Base-by-base conservation (phyloP, 2,797 vertebrate species). In the Xyrichtys novacula region DNA sequence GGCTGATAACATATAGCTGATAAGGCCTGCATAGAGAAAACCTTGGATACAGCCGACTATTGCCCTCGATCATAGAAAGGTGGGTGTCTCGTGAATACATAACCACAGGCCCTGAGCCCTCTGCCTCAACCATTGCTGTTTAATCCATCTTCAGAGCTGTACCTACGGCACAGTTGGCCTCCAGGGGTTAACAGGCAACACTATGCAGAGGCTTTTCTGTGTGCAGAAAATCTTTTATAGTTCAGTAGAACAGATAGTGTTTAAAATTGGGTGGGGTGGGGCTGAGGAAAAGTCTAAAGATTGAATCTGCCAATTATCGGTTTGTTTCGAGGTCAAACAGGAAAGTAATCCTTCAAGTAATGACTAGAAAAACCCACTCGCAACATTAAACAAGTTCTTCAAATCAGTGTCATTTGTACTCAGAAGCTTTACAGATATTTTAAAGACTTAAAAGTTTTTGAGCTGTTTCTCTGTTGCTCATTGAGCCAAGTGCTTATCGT, bases 111-210 rank as follows among this genome's bases (percentile, higher is more conserved):
- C 2, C 1, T 26, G 59, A 85, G 74, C 59, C 22, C 71, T 78
- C 81, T 87, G 86, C 81, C 80, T 87, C 76, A 74, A 85, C 32
- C 71, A 89, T 85, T 90, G 85, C 71, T 36, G 65, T 86, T 89
- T 90, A 91, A 91, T 93, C 89, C 85, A 88, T 91, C 60, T 86
- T 42, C 50, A 40, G 32, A 83, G 66, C 38, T 2, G 16, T 69
- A 83, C 75, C 77, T 74, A 62, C 20, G 15, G 69, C 68, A 68
- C 5, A 15, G 65, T 61, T 74, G 65, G 72, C 81, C 78, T 76
- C 8, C 0, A 76, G 76, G 22, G 82, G 78, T 77, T 77, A 88
- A 80, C 59, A 25, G 42, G 57, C 5, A 74, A 68, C 17, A 19
- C 40, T 34, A 40, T 23, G 54, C 26, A 47, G 42, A 43, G 42